Base-by-base conservation (phyloP, 1,140 invertebrate species). In the Notospermus geniculatus region DNA sequence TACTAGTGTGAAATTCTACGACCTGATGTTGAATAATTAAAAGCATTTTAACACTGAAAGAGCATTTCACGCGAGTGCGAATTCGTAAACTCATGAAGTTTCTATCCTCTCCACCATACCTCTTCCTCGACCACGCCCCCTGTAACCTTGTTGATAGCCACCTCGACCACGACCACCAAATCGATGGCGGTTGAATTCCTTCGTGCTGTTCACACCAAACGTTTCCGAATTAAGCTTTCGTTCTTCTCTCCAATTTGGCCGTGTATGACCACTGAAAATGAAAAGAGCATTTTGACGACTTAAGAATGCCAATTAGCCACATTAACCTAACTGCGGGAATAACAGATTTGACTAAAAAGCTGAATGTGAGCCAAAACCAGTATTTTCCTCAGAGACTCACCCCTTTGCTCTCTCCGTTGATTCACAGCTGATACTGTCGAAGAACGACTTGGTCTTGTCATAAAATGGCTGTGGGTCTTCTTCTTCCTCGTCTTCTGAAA, bases 401-500 rank as follows among this genome's bases (percentile, higher is more conserved):
- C 90, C 90, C 84, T 90, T 89, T 79, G 86, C 88, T 82, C 91
- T 89, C 79, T 98, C 95, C 39, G 95, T 89, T 66, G 97, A 92
- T 80, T 99, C 96, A 83, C 96, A 98, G 66, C 93, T 97, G 71
- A 99, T 99, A 72, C 91, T 95, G 82, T 99, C 97, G 83, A 98
- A 99, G 87, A 99, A 99, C 53, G 95, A 98, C 81, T 96, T 97
- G 63, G 87, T 87, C 83, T 96, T 97, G 80, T 98, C 92, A 80
- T 99, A 99, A 78, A 84, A 91, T 53, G 84, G n/a, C n/a, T n/a
- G 69, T 17, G 72, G 73, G 19, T 79, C 75, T 22, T 80, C 79
- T n/a, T 75, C 71, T 27, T 73, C 74, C 23, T 70, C 71, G 65
- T 87, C 88, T 22, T 68, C 71, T 30, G 36, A 60, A n/a, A 86